A percentile compares a stretch with the other conserved stretches of the same genome.
Evolutionary conservation across 2,113 vertebrate species (phyloP).

Genomic region (Syngnathus typhle): DNA sequence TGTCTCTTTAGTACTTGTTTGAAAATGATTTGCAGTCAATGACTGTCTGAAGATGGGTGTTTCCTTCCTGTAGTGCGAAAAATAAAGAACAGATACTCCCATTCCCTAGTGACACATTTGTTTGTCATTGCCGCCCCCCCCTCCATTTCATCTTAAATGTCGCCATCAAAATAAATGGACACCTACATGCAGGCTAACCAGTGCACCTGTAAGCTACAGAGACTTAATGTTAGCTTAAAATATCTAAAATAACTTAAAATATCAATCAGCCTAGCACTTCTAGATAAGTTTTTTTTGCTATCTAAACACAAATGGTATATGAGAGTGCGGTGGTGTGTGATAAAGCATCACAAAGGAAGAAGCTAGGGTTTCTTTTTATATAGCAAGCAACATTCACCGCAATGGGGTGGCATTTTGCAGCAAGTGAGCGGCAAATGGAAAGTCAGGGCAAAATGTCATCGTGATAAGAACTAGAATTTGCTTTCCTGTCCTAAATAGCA

Average conservation of each 20-base stretch:
- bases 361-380: conserved; percentile 10
- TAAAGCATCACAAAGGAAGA: conserved; percentile 17
- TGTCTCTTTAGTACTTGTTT: background rate
- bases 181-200: no score
- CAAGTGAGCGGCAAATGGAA: conserved; percentile 15
- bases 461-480: conserved; percentile 1
- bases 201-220: no score
- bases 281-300: background rate
- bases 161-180: no score
- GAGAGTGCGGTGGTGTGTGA: background rate
- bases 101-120: no score
- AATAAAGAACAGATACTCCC: no score
- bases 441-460: conserved; percentile 19
- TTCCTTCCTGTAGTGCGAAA: background rate
- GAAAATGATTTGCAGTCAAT: background rate
- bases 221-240: no score
- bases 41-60: background rate
- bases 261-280: background rate
- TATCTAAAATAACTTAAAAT: no score
- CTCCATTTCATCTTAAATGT: no score
- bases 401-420: background rate
- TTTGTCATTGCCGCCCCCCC: no score
- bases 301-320: background rate
- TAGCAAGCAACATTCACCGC: background rate
- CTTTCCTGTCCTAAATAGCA: background rate